phyloP scores from a whole-genome alignment of 1,140 invertebrate genomes.

The Drosophila guanche region DNA sequence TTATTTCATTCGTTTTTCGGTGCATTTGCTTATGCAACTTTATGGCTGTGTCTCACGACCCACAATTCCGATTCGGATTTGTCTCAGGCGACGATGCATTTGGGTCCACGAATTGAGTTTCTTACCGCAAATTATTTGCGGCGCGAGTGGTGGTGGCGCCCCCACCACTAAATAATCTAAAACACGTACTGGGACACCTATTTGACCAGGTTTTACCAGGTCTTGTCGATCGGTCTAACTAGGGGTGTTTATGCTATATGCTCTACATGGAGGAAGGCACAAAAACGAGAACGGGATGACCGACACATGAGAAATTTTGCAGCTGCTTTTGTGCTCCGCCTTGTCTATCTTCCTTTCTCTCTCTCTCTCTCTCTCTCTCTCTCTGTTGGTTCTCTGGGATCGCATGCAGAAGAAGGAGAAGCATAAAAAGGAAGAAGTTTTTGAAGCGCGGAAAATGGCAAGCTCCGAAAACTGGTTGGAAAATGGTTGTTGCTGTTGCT shows the following conservation, averaged over 20 bases:
- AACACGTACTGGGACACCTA: conserved; percentile 61
- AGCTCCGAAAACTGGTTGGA: conserved; percentile 79
- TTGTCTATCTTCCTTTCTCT: conserved; percentile 14
- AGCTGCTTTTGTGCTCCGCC: conserved; percentile 40
- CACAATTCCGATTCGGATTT: conserved; percentile 21
- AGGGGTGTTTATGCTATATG: conserved; percentile 2
- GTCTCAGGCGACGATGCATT: conserved; percentile 17
- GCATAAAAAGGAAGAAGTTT: conserved; percentile 33
- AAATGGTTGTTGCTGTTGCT: conserved; percentile 50
- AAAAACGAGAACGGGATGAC: conserved; percentile 23
- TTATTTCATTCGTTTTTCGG: conserved; percentile 15
- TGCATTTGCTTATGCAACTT: conserved; percentile 35
- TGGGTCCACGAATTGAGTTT: conserved; percentile 27
- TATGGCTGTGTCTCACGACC: conserved; percentile 24
- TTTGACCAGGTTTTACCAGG: conserved; percentile 15
- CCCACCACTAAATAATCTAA: conserved; percentile 68
- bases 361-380: conserved; percentile 3
- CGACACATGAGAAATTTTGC: conserved; percentile 39
- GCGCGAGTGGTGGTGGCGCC: conserved; percentile 15
- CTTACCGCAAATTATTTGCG: conserved; percentile 42
- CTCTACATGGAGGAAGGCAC: too few relatives aligned
- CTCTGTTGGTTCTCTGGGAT: conserved; percentile 14
- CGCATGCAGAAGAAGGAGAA: conserved; percentile 23
- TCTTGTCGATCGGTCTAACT: too few relatives aligned
- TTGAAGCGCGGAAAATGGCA: conserved; percentile 78